Evolutionary conservation across 1,140 invertebrate genomes (phyloP), one percentile per base, ranked within the genome.

Genomic region (Drosophila triauraria): DNA sequence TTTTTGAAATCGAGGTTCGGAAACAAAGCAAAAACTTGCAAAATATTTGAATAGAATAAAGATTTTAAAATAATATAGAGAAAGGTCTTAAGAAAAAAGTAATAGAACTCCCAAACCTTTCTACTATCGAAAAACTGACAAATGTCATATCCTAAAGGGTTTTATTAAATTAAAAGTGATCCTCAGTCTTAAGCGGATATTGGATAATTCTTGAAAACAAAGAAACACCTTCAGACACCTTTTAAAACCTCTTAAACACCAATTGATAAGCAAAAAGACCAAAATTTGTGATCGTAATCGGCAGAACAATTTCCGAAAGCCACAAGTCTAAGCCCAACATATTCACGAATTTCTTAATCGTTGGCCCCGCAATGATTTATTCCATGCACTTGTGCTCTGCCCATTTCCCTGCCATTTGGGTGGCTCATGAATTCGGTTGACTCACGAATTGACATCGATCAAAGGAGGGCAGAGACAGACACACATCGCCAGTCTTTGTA

Each of bases 361-460:
- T 4, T 5, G 1, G 8, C 2, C 6, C 30, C 12, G 13, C 27
- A 43, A 58, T 57, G 59, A 65, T 44, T 75, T 57, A 57, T 63
- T 48, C 70, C 68, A 63, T 65, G 51, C 54, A 58, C 50, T 82
- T 51, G 32, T 32, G 17, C 40, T 9, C 12, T 32, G 23, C 20
- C 54, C 17, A 42, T 35, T 51, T 42, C 27, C 15, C 23, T 30
- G n/a, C 10, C 30, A 25, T 50, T 50, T 61, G 32, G 40, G 35
- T 56, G 47, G 63, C 54, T 32, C 42, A 43, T 62, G 35, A 12
- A 58, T 76, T 42, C 13, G 61, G 57, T 67, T 87, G 76, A 87
- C 60, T 86, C 80, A 84, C 69, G 58, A 85, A 88, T 88, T 88
- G 84, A 88, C 84, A 68, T 86, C 83, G 82, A 76, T 86, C 79